Base-by-base conservation (phyloP, 1,140 invertebrate genomes). In the Drosophila leontia region DNA sequence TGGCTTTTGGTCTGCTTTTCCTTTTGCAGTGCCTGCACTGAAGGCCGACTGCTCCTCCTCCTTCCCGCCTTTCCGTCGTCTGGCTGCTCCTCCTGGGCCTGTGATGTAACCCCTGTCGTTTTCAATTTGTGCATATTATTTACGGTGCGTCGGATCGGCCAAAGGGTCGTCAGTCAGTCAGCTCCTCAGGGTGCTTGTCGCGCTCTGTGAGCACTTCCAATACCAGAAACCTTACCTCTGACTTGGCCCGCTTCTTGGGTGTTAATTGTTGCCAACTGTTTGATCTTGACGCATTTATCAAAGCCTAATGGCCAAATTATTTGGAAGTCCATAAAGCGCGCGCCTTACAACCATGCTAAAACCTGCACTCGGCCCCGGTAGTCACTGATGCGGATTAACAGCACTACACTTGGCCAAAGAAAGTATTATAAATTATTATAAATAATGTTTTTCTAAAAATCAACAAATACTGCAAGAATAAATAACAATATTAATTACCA, bases 121-220 rank as follows among this genome's bases (percentile, higher is more conserved):
- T 87, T 71, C 55, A 75, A 75, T 78, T 85, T 79, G 41, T 65
- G 78, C 82, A 86, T 82, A 86, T 86, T 71, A 55, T 72, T 82
- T 80, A 69, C 56, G 58, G 61, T 48, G 35, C 47, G n/a, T 26
- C 26, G 53, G 29, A 35, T 32, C 15, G 42, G 19, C 42, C 35
- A 44, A 67, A 55, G 69, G 68, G 68, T 68, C 75, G 53, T 39
- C 51, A 23, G 42, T 9, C 44, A 17, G 56, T 48, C 34, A 35
- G 51, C 13, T 35, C 15, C 50, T 47, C 26, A 55, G 51, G 34
- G 17, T 13, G 57, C 23, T 15, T 35, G 26, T 42, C 19, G 53
- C 45, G 32, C 47, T 45, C 63, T 45, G 45, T 64, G 29, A 61
- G 23, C 61, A 47, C 37, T 62, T 60, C 23, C 48, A 55, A 26